These are phyloP conservation scores for Dendrocopos noguchii DNA, from an alignment of 2,113 vertebrate genomes.

Conservation along the genomic window DNA sequence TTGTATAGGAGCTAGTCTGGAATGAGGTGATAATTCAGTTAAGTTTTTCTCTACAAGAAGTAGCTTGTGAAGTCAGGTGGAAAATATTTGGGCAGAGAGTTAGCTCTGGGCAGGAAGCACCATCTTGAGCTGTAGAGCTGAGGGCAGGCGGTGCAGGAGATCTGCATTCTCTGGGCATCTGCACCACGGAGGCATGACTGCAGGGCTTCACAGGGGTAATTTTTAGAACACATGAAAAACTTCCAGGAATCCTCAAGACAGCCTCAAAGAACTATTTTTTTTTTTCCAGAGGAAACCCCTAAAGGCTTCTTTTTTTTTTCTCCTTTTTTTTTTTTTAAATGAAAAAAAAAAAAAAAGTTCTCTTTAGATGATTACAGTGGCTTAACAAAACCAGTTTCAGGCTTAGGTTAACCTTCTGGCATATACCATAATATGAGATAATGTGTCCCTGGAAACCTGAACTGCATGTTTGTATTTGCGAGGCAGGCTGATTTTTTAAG, in stretches of 20 bases:
- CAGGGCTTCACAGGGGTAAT: not conserved
- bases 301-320: not conserved
- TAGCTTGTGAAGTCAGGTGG: not conserved
- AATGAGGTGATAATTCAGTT: conserved; percentile 18
- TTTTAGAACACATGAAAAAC: not conserved
- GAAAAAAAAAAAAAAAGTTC: not conserved
- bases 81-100: not conserved
- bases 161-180: not conserved
- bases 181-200: not conserved
- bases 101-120: not conserved
- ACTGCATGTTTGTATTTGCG: not conserved
- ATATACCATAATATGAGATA: not conserved
- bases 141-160: not conserved
- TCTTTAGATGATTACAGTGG: not conserved
- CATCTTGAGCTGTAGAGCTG: not conserved
- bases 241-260: not conserved
- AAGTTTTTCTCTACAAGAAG: not conserved
- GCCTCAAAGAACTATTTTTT: not conserved
- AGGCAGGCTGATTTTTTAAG: not conserved
- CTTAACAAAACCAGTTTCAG: not conserved
- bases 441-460: not conserved
- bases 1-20: not conserved
- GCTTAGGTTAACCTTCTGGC: not conserved
- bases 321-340: not conserved
- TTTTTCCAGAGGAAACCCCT: not conserved